Evolutionary conservation across 2,113 vertebrate genomes (phyloP).

Genomic region (Esox niger): DNA sequence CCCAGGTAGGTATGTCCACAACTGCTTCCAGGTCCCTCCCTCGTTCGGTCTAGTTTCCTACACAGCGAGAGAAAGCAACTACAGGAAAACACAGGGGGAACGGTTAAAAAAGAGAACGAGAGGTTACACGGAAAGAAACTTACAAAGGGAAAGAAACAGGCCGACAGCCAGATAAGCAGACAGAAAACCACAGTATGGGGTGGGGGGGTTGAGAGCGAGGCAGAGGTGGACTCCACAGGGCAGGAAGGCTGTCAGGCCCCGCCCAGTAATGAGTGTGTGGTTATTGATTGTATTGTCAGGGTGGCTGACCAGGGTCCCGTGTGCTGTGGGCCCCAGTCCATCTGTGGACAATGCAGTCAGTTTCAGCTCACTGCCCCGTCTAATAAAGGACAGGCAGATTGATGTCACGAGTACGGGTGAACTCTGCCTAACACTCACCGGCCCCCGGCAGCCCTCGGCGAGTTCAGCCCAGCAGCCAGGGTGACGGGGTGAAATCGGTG

Average conservation of each 20-base stretch:
- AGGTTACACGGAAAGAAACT: background rate
- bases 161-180: too few relatives aligned
- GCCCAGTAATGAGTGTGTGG: constrained; percentile 69
- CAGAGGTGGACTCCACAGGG: constrained; percentile 23
- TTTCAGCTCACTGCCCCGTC: constrained; percentile 77
- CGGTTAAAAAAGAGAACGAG: background rate
- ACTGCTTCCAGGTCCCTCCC: background rate
- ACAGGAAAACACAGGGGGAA: background rate
- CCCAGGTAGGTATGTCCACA: background rate
- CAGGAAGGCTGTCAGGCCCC: constrained; percentile 36
- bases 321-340: constrained; percentile 72
- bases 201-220: constrained; percentile 14
- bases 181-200: too few relatives aligned
- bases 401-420: constrained; percentile 74
- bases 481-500: constrained; percentile 27
- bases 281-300: constrained; percentile 80
- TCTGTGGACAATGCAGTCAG: constrained; percentile 81
- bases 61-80: background rate
- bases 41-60: background rate
- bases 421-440: constrained; percentile 69
- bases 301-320: constrained; percentile 67
- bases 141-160: constrained; percentile 3
- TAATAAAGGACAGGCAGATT: constrained; percentile 81
- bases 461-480: constrained; percentile 3
- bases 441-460: background rate